Base-by-base conservation (phyloP, 2,888 invertebrate genomes). In the Drosophila pegasa region DNA sequence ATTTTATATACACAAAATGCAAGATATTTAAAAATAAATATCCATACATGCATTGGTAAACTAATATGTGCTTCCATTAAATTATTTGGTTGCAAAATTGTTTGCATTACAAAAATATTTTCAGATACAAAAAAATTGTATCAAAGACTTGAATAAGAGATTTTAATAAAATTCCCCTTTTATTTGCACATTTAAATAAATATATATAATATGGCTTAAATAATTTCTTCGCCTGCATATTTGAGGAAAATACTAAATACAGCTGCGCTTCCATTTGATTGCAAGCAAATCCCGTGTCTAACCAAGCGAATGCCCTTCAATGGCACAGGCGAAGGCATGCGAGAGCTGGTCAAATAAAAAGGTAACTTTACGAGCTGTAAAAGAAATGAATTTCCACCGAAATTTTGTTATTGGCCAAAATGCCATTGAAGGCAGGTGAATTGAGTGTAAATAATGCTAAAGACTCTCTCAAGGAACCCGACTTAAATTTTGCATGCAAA, bases 391-490 rank as follows among this genome's bases (percentile, higher is more conserved):
- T 74, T 70, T 59, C 65, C 52, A 48, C 14, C 37, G 37, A 68
- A 70, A 58, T 64, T 57, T 69, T 22, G 25, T 33, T 52, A n/a
- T 56, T 20, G 22, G 43, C 20, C 29, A 41, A 71, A 40, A 43
- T 59, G 31, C 35, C 31, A 55, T 33, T 67, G 43, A 63, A 27
- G 48, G 41, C 72, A 66, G 63, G 37, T 73, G 78, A 78, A 78
- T 79, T 79, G 76, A 76, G 79, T 79, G 76, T 76, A 73, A 78
- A 56, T 76, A 79, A 78, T 70, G 60, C 67, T 71, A 40, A 61
- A 59, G 66, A 56, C 58, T 64, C 55, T 41, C 12, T 35, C 50
- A 69, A 61, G 40, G 31, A 48, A 48, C 16, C 25, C 6, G 50
- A 29, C 43, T 71, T 48, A 57, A 67, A 67, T 50, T 58, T 71